phyloP scores from a whole-genome alignment of 2,888 invertebrate species.

The Temnothorax unifasciatus region DNA sequence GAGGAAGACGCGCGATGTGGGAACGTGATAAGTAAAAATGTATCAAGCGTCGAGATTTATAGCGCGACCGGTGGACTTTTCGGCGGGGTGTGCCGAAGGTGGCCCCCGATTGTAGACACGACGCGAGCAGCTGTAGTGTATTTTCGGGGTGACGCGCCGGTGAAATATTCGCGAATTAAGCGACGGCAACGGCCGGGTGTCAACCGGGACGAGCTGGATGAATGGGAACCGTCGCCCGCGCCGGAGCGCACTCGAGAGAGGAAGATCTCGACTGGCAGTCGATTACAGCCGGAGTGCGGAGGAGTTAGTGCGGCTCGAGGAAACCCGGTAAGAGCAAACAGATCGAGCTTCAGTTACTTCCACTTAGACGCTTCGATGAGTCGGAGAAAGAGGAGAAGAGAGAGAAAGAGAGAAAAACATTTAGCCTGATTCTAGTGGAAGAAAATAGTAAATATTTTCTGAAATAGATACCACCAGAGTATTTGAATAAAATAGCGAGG shows the following conservation, averaged over 20 bases:
- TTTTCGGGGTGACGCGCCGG: constrained; percentile 79
- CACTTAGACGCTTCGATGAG: constrained; percentile 13
- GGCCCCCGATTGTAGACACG: constrained; percentile 79
- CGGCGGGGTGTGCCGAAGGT: constrained; percentile 55
- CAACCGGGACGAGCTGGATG: constrained; percentile 78
- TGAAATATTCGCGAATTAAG: constrained; percentile 83
- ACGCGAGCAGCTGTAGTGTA: constrained; percentile 83
- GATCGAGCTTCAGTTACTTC: constrained; percentile 64
- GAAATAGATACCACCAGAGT: neutral
- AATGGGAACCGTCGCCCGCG: constrained; percentile 78
- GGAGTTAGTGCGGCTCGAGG: constrained; percentile 59
- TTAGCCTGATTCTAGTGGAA: constrained; percentile 20
- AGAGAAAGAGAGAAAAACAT: constrained; percentile 37
- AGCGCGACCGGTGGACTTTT: constrained; percentile 55
- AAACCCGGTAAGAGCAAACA: constrained; percentile 54
- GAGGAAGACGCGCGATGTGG: neutral
- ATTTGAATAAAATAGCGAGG: neutral
- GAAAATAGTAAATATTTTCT: neutral
- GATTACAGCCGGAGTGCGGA: constrained; percentile 45
- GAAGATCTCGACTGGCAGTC: constrained; percentile 58
- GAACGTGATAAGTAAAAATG: constrained; percentile 62
- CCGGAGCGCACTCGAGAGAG: constrained; percentile 76
- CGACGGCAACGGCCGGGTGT: constrained; percentile 72
- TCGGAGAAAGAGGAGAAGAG: constrained; percentile 1
- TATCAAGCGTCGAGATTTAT: constrained; percentile 64